These are phyloP conservation scores for Eidolon helvum DNA, from an alignment of 2,113 vertebrate species.

Conservation along the genomic window DNA sequence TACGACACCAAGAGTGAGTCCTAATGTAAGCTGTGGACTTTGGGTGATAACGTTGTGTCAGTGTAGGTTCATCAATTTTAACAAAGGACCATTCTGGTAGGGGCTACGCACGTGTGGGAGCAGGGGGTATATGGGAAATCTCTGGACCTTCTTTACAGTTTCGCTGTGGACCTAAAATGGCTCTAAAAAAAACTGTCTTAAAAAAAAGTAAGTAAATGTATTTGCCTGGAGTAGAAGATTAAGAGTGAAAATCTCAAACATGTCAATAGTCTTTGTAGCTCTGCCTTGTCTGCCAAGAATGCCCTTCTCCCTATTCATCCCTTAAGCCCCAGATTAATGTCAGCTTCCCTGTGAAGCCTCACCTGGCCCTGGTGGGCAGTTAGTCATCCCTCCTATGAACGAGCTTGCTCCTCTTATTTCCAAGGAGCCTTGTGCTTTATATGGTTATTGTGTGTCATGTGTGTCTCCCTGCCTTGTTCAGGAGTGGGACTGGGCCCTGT, in stretches of 20 bases:
- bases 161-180: neutral
- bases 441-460: neutral
- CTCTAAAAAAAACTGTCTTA: neutral
- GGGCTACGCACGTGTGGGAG: neutral
- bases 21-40: neutral
- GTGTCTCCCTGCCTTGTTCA: neutral
- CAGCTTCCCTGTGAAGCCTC: neutral
- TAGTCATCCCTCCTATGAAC: neutral
- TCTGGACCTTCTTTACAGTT: neutral
- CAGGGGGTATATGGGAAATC: neutral
- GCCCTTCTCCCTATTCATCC: neutral
- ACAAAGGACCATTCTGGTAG: neutral
- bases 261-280: neutral
- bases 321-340: neutral
- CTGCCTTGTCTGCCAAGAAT: neutral
- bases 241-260: neutral
- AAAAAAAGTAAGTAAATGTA: neutral
- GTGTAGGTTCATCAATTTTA: neutral
- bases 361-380: neutral
- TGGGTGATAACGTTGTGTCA: neutral
- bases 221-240: neutral
- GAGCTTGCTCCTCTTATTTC: neutral
- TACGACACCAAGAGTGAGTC: neutral
- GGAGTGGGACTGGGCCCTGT: neutral
- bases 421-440: neutral